phyloP scores from a whole-genome alignment of 2,113 vertebrate genomes.

The Bubalus kerabau region DNA sequence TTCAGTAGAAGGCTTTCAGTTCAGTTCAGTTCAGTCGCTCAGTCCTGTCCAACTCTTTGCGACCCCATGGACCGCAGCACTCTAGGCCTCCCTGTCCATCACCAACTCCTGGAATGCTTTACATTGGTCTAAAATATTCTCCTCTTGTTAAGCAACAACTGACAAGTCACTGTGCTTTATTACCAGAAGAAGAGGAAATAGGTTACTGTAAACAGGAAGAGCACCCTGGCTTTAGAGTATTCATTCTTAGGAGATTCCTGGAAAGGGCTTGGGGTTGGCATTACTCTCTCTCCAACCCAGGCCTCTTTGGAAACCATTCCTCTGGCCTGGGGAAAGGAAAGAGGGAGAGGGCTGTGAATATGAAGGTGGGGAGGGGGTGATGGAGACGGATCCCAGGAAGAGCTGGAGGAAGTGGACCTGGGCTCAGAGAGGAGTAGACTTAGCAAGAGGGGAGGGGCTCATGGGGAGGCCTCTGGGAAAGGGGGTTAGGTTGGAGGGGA shows the following conservation, averaged over 20 bases:
- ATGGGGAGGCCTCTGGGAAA: background rate
- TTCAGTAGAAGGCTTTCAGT: background rate
- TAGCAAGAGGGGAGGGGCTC: background rate
- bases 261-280: background rate
- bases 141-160: background rate
- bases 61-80: background rate
- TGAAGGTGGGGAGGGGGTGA: background rate
- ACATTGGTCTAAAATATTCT: background rate
- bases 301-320: background rate
- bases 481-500: too few relatives aligned
- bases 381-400: background rate
- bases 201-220: background rate
- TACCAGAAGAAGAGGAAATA: constrained; percentile 17
- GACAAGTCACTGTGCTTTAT: background rate
- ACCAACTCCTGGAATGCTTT: background rate
- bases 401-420: too few relatives aligned
- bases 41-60: background rate
- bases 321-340: background rate
- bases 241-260: background rate
- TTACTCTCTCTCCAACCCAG: background rate
- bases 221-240: background rate
- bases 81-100: background rate
- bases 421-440: background rate
- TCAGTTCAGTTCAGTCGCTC: background rate
- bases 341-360: background rate